Evolutionary conservation across 64 coral and sea anemone species (phyloP).

Genomic region (Montipora capricornis): DNA sequence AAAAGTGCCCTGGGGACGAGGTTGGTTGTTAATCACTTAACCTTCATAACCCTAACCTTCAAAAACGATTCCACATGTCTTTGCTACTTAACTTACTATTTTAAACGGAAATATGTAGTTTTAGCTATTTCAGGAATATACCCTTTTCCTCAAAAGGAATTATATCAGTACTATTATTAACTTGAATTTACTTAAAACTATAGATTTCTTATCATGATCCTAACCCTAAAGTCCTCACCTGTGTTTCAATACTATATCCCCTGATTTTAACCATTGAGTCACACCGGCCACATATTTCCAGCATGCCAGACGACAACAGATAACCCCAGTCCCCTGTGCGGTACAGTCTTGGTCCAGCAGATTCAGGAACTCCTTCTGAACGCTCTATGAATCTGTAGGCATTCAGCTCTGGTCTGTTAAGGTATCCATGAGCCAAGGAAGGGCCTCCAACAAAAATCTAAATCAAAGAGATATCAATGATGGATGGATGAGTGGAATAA

Average conservation of each 20-base stretch:
- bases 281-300: constrained; percentile 95
- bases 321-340: constrained; percentile 96
- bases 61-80: too few relatives aligned
- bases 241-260: constrained; percentile 95
- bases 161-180: too few relatives aligned
- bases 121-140: too few relatives aligned
- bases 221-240: constrained; percentile 36
- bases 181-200: too few relatives aligned
- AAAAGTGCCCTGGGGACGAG: too few relatives aligned
- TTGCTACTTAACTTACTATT: too few relatives aligned
- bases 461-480: background rate
- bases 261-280: constrained; percentile 95
- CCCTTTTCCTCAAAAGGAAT: too few relatives aligned
- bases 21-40: too few relatives aligned
- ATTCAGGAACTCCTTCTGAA: constrained; percentile 54
- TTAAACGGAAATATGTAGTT: too few relatives aligned
- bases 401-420: constrained; percentile 93
- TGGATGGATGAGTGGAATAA: too few relatives aligned
- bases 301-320: constrained; percentile 72
- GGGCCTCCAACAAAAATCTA: constrained; percentile 95
- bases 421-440: constrained; percentile 83
- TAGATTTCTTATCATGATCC: too few relatives aligned
- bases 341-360: constrained; percentile 72
- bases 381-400: constrained; percentile 73
- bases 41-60: too few relatives aligned